These are phyloP conservation scores for Melopsittacus undulatus DNA, from an alignment of 2,797 vertebrate species.

Conservation along the genomic window DNA sequence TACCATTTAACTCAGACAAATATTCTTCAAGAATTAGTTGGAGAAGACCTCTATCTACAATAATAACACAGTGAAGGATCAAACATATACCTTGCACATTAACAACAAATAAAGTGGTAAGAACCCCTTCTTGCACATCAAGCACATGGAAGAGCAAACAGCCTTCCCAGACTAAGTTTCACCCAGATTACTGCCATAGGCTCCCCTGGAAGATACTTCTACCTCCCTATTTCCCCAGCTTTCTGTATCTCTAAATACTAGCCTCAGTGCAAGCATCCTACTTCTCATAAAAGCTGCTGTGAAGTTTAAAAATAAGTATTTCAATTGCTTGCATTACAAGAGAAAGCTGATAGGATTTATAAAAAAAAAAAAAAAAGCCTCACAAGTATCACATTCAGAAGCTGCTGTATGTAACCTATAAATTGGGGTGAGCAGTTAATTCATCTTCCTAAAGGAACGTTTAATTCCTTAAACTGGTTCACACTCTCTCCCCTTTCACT, in stretches of 20 bases:
- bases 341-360: background rate
- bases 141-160: background rate
- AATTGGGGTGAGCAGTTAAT: background rate
- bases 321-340: background rate
- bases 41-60: background rate
- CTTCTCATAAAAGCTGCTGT: background rate
- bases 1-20: background rate
- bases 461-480: background rate
- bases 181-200: background rate
- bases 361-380: background rate
- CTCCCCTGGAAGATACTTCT: background rate
- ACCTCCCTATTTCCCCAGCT: background rate
- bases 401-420: background rate
- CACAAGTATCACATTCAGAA: background rate
- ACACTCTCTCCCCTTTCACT: background rate
- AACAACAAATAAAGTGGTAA: background rate
- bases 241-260: background rate
- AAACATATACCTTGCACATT: background rate
- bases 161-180: background rate
- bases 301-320: background rate
- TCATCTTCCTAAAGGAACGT: background rate
- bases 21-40: background rate
- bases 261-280: background rate
- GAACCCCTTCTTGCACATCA: background rate
- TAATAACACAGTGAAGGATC: background rate